These are phyloP conservation scores for Monopis laevigella DNA, from an alignment of 2,888 invertebrate species.

Conservation along the genomic window DNA sequence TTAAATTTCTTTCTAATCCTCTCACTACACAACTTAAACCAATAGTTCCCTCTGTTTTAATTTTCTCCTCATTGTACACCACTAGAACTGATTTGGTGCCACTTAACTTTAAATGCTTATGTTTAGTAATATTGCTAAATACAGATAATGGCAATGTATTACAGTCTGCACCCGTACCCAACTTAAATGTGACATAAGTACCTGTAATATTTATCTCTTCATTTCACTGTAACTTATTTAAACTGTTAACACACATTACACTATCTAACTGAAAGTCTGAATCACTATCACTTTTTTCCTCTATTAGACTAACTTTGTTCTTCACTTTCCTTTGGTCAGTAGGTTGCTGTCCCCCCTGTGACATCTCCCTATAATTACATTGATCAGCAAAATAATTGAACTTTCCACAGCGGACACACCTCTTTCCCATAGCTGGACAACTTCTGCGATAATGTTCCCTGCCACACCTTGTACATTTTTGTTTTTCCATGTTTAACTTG, in stretches of 20 bases:
- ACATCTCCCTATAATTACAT: not conserved
- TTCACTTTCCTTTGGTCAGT: not conserved
- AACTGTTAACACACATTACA: not conserved
- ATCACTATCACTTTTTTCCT: not conserved
- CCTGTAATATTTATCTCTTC: not conserved
- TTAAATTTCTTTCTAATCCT: too few relatives aligned
- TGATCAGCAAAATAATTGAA: not conserved
- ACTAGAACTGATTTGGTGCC: too few relatives aligned
- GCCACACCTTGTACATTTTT: not conserved
- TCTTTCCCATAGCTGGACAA: not conserved
- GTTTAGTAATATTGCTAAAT: too few relatives aligned
- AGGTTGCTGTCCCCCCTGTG: not conserved
- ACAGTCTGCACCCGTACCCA: not conserved
- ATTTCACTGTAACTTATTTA: not conserved
- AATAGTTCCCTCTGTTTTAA: too few relatives aligned
- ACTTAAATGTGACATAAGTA: not conserved
- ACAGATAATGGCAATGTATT: conserved; percentile 1
- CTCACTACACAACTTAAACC: too few relatives aligned
- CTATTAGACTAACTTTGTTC: not conserved
- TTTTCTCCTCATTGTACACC: too few relatives aligned
- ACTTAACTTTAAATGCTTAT: too few relatives aligned
- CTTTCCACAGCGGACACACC: not conserved
- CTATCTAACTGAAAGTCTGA: too few relatives aligned
- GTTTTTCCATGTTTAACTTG: not conserved
- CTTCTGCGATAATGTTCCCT: not conserved